phyloP scores from a whole-genome alignment of 2,888 invertebrate genomes.

The Timema cristinae region DNA sequence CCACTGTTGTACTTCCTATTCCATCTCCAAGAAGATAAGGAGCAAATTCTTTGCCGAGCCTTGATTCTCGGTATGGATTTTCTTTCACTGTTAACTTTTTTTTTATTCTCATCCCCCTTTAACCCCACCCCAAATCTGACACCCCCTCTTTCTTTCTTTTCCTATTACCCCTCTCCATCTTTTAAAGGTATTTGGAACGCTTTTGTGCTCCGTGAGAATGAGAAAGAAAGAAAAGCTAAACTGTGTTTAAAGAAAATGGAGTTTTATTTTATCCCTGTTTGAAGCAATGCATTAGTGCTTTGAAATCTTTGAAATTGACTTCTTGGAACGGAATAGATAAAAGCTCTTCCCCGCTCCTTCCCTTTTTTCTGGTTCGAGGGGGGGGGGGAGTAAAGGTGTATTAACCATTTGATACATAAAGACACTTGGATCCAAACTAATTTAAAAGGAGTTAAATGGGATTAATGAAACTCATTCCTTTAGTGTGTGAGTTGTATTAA shows the following conservation, averaged over 20 bases:
- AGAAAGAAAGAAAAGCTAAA: conserved; percentile 10
- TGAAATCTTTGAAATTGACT: conserved; percentile 13
- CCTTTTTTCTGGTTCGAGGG: too few species aligned
- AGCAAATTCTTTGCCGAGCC: too few species aligned
- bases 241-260: conserved; percentile 14
- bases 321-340: conserved; percentile 14
- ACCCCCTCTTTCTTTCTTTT: not conserved
- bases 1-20: too few species aligned
- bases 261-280: not conserved
- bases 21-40: too few species aligned
- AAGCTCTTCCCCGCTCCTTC: not conserved
- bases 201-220: conserved; percentile 10
- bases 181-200: not conserved
- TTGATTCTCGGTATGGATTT: not conserved
- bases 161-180: not conserved
- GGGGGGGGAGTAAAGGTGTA: too few species aligned
- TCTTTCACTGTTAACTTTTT: conserved; percentile 12
- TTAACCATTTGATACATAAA: too few species aligned
- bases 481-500: too few species aligned
- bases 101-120: not conserved
- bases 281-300: conserved; percentile 8
- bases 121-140: not conserved
- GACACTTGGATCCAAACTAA: too few species aligned
- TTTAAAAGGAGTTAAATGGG: too few species aligned
- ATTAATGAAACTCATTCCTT: too few species aligned